A percentile compares a stretch with the other conserved stretches of the same genome.
Evolutionary conservation across 64 coral and sea anemone species (phyloP).

Genomic region (Montipora efflorescens): DNA sequence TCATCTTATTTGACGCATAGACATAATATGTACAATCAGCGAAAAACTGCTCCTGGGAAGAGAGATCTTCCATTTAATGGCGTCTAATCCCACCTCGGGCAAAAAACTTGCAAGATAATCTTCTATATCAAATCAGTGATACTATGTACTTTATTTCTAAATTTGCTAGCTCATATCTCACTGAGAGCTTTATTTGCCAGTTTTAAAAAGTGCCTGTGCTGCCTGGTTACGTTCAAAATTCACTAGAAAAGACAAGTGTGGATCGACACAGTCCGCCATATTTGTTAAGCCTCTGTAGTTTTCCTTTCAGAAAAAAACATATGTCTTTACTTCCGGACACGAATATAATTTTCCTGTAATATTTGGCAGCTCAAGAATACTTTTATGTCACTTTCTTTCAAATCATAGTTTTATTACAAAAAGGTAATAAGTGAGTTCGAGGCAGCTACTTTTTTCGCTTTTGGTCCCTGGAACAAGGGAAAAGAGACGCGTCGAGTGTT

Average conservation of each 20-base stretch:
- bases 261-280: not conserved
- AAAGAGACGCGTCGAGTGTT: not conserved
- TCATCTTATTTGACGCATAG: not conserved
- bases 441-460: not conserved
- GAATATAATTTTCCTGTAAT: not conserved
- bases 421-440: not conserved
- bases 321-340: slow-evolving; percentile 20
- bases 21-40: no score
- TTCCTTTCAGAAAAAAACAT: slow-evolving; percentile 1
- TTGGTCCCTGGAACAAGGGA: not conserved
- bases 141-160: not conserved
- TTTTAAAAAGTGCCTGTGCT: not conserved
- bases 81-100: not conserved
- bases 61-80: not conserved
- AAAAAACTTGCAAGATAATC: not conserved
- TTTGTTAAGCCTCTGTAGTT: not conserved
- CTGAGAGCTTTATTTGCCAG: not conserved
- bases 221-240: not conserved
- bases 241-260: not conserved
- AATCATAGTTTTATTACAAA: not conserved
- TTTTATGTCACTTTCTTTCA: not conserved
- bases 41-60: not conserved
- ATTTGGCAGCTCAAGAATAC: not conserved
- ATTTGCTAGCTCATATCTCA: not conserved
- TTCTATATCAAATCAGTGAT: not conserved